A percentile compares a stretch with the other conserved stretches of the same genome.
phyloP scores from a whole-genome alignment of 2,113 vertebrate species.

The Phaethornis superciliosus region DNA sequence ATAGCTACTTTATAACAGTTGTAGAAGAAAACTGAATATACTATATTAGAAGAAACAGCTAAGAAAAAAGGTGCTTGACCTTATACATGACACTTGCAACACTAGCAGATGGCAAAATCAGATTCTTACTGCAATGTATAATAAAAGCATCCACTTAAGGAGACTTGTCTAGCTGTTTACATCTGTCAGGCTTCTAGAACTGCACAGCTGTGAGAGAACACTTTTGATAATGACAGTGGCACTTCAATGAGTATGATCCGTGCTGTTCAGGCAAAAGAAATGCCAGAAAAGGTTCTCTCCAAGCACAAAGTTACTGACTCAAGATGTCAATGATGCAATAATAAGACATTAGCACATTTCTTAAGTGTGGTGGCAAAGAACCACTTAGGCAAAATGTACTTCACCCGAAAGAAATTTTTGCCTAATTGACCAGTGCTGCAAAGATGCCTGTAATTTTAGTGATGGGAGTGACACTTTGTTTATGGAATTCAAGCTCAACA shows the following conservation, averaged over 20 bases:
- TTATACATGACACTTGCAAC: neutral
- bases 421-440: neutral
- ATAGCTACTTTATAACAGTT: neutral
- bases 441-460: slow-evolving; percentile 19
- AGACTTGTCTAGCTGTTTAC: neutral
- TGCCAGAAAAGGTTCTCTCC: neutral
- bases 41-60: neutral
- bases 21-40: neutral
- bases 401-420: neutral
- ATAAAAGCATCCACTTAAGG: neutral
- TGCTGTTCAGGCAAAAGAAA: neutral
- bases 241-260: neutral
- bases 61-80: neutral
- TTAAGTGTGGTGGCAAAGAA: neutral
- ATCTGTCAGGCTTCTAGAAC: slow-evolving; percentile 7
- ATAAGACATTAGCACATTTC: neutral
- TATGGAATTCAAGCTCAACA: neutral
- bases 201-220: neutral
- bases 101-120: neutral
- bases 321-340: neutral
- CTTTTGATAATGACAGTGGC: neutral
- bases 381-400: neutral
- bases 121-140: neutral
- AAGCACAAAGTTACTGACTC: neutral
- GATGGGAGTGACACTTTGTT: slow-evolving; percentile 12